phyloP scores from a whole-genome alignment of 2,888 invertebrate genomes.

The Bedellia somnulentella region DNA sequence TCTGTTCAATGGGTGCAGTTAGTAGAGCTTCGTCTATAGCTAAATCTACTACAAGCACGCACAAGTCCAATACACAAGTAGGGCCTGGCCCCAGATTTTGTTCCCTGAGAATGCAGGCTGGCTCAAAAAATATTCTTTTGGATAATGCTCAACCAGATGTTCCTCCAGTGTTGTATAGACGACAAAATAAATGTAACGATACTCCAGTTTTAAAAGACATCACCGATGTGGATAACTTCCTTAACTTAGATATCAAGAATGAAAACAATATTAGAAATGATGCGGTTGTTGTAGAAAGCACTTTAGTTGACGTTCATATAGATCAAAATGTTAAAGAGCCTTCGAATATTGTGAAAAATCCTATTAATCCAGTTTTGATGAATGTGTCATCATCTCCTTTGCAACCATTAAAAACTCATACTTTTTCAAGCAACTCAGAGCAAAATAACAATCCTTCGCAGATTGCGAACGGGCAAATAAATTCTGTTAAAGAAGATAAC shows the following conservation, averaged over 20 bases:
- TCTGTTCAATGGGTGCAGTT: conserved; percentile 44
- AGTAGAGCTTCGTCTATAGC: conserved; percentile 51
- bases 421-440: conserved; percentile 41
- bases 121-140: conserved; percentile 77
- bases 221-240: conserved; percentile 39
- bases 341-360: conserved; percentile 22
- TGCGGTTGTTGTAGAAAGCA: conserved; percentile 41
- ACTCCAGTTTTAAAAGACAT: conserved; percentile 46
- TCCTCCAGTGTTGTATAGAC: conserved; percentile 73
- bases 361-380: conserved; percentile 41
- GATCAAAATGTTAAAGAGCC: conserved; percentile 42
- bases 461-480: conserved; percentile 30
- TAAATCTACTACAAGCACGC: conserved; percentile 52
- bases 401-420: conserved; percentile 50
- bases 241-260: conserved; percentile 20
- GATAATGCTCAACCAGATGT: conserved; percentile 75
- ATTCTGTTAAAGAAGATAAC: neutral
- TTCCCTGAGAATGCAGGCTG: conserved; percentile 74
- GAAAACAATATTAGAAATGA: conserved; percentile 20
- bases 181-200: conserved; percentile 56
- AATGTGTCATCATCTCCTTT: conserved; percentile 51
- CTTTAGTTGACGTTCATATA: conserved; percentile 46
- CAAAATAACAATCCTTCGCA: conserved; percentile 40
- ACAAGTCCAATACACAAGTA: conserved; percentile 48
- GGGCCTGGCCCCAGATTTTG: conserved; percentile 73